A percentile compares a stretch with the other conserved stretches of the same genome.
Evolutionary conservation across 1,140 invertebrate genomes (phyloP).

Genomic region (Magallana ariakensis): DNA sequence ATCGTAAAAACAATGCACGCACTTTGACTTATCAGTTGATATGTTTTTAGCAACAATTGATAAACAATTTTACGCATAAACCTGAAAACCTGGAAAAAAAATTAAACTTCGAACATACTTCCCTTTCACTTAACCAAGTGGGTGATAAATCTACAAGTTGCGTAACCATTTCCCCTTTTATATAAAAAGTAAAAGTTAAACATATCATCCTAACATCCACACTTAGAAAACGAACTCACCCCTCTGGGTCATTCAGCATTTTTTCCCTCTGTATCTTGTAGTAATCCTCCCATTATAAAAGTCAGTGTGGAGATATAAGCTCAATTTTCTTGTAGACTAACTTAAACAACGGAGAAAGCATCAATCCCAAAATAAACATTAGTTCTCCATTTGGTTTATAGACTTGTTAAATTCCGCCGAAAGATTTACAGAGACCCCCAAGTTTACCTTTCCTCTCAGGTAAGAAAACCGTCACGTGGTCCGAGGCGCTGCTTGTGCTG

Average conservation of each 20-base stretch:
- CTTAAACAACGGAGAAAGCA: background rate
- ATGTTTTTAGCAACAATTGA: background rate
- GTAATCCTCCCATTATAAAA: background rate
- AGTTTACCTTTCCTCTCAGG: conserved; percentile 29
- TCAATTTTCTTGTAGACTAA: background rate
- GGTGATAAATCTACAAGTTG: too few species aligned
- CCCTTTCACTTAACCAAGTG: too few species aligned
- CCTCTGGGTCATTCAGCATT: background rate
- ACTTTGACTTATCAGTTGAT: background rate
- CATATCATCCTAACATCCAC: too few species aligned
- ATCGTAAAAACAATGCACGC: conserved; percentile 7
- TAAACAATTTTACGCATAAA: background rate
- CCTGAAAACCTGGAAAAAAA: background rate
- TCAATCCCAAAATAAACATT: conserved; percentile 29
- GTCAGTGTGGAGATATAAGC: background rate
- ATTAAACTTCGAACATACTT: too few species aligned
- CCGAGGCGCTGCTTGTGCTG: background rate
- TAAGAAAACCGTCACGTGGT: background rate
- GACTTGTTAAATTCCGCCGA: conserved; percentile 15
- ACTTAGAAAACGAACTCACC: background rate
- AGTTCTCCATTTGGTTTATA: conserved; percentile 28
- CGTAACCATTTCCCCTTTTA: too few species aligned
- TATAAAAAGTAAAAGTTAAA: too few species aligned
- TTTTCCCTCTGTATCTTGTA: background rate
- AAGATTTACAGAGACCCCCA: conserved; percentile 15